Evolutionary conservation across 2,797 vertebrate species (phyloP), one percentile per base, ranked within the genome.

Genomic region (Taeniopygia guttata): DNA sequence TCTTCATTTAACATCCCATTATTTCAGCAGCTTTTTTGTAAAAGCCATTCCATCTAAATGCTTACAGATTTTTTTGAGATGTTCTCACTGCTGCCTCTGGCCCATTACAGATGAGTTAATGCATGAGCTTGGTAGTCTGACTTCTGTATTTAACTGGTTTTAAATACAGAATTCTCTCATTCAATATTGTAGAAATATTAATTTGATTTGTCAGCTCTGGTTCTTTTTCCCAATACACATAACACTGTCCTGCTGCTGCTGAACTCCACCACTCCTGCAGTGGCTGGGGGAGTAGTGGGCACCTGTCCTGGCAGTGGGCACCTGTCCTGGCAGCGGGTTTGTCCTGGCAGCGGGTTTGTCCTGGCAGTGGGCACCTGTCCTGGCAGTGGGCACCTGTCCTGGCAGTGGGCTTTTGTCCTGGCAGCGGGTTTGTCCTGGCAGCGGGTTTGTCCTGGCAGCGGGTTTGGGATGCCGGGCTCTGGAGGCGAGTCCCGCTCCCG

Each of bases 201-300:
- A 58, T 5, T 34, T 45, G 60, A 43, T n/a, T 54, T 64, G 19
- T 36, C 49, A 78, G 49, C 25, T 9, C 3, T 32, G 25, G 1
- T 30, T 34, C 46, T 20, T 32, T 49, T 10, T 11, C 10, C 34
- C 8, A 2, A 1, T 36, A 10, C 8, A 2, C 7, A 0, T 26
- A 15, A 23, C 6, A 1, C 4, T 36, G 60, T n/a, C 10, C 23
- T 17, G 11, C 46, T 40, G 74, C n/a, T 80, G 45, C 48, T 64
- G 54, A 5, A 3, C 45, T 62, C 59, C 23, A 3, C 4, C 3
- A 0, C 19, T 43, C 3, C 0, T 1, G 27, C 3, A 26, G 86
- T 13, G 32, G 27, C 42, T 16, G 0, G 0, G 46, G 2, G 1
- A 7, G 26, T 11, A 5, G 21, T 15, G 14, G 7, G 49, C 48